Base-by-base conservation (phyloP, 2,113 vertebrate species). In the Lagopus leucura region DNA sequence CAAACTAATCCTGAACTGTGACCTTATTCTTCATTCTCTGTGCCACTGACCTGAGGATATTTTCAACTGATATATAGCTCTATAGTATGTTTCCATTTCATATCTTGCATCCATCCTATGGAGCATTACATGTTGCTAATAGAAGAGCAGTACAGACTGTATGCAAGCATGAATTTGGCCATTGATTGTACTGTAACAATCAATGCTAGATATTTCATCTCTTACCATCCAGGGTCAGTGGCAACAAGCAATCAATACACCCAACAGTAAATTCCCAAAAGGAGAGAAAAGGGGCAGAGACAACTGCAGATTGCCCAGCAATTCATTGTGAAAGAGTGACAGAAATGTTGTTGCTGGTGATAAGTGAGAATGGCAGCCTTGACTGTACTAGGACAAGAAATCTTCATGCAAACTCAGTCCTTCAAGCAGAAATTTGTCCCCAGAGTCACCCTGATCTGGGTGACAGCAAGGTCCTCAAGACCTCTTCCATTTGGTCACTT, bases 381-480 rank as follows among this genome's bases (percentile, higher is more conserved):
- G 0, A 5, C 5, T 45, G 4, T 2, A 30, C 34, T 32, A 40
- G 63, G 73, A 60, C 18, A 66, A 36, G 48, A 40, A 60, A 27
- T 2, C 8, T 21, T 38, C 0, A 2, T 79, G 18, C 7, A 47
- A 38, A 4, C 50, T 58, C 1, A 0, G 16, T 57, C 11, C 54
- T 73, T 82, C 32, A 14, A 18, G 17, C 25, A 1, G 8, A 24
- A 7, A 4, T 52, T 30, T 13, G 13, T 27, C 60, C 18, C 73
- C 16, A 2, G n/a, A 38, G 13, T 5, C 13, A 52, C 50, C 28
- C 16, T 71, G 42, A 55, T 12, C 6, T 42, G 63, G 15, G 6
- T 74, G 66, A 40, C 0, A 3, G 24, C 54, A 79, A 13, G 7
- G 6, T 43, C 22, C 38, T 63, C 4, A 0, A 18, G 24, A 17